Percentiles rank a stretch among this genome's conserved stretches.
Evolutionary conservation across 2,113 vertebrate genomes (phyloP).

Genomic region (Tamias sibiricus): DNA sequence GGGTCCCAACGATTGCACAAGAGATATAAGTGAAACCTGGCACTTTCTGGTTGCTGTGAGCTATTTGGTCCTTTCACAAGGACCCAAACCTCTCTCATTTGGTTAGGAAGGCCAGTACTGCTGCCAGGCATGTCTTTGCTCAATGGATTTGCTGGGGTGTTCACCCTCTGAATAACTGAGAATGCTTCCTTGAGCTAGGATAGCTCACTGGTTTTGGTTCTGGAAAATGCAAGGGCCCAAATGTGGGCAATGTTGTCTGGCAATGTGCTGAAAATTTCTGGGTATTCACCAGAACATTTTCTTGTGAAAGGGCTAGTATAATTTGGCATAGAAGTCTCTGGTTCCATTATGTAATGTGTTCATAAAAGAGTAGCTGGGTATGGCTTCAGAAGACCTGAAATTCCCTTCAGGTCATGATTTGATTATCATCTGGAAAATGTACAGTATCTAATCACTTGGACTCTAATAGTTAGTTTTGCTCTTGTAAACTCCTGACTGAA

Average conservation of each 20-base stretch:
- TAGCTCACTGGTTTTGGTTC: background rate
- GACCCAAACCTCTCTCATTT: background rate
- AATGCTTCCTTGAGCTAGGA: background rate
- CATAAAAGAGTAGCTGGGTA: slow-evolving; percentile 30
- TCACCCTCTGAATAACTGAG: background rate
- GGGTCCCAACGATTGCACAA: background rate
- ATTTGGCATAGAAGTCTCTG: slow-evolving; percentile 1
- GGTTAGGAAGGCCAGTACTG: background rate
- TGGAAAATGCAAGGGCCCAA: background rate
- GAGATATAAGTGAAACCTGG: background rate
- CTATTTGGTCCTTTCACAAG: background rate
- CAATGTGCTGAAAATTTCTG: background rate
- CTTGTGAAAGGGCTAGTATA: background rate
- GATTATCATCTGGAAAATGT: slow-evolving; percentile 67
- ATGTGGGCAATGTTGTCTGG: background rate
- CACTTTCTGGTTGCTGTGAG: background rate
- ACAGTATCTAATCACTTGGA: slow-evolving; percentile 60
- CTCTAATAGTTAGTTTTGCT: slow-evolving; percentile 41
- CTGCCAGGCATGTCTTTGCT: background rate
- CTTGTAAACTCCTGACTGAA: slow-evolving; percentile 59
- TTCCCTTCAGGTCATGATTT: slow-evolving; percentile 52
- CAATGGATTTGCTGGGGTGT: background rate
- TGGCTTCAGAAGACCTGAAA: slow-evolving; percentile 30
- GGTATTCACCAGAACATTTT: background rate
- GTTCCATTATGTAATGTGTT: slow-evolving; percentile 19